Evolutionary conservation across 2,888 invertebrate species (phyloP).

Genomic region (Tenthredo mesomela): DNA sequence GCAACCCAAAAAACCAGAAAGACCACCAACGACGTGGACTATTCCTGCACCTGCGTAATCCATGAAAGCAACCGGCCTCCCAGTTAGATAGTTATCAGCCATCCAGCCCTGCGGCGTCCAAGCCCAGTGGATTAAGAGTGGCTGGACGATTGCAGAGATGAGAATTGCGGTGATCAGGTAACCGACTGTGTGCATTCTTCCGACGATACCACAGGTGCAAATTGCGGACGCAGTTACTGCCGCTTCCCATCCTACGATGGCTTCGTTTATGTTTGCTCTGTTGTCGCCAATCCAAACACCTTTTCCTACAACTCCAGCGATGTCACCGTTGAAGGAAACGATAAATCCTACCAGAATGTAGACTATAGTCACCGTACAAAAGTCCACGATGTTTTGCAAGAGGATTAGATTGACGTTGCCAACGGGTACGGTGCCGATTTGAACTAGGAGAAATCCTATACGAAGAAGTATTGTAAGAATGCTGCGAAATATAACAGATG

Average conservation of each 20-base stretch:
- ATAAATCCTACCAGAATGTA: slow-evolving; percentile 70
- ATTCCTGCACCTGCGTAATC: slow-evolving; percentile 72
- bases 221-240: slow-evolving; percentile 72
- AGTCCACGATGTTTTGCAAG: slow-evolving; percentile 73
- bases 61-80: slow-evolving; percentile 64
- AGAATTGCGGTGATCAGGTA: slow-evolving; percentile 65
- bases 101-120: slow-evolving; percentile 74
- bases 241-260: slow-evolving; percentile 70
- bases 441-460: slow-evolving; percentile 71
- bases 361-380: slow-evolving; percentile 68
- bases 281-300: slow-evolving; percentile 67
- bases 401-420: slow-evolving; percentile 74
- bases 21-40: slow-evolving; percentile 71
- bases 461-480: slow-evolving; percentile 68
- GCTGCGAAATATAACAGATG: slow-evolving; percentile 55
- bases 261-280: slow-evolving; percentile 63
- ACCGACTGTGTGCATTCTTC: slow-evolving; percentile 70
- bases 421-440: slow-evolving; percentile 74
- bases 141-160: slow-evolving; percentile 69
- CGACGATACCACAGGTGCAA: slow-evolving; percentile 70
- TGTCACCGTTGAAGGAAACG: slow-evolving; percentile 71
- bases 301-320: slow-evolving; percentile 64
- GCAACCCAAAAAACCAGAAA: slow-evolving; percentile 71
- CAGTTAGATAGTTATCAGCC: slow-evolving; percentile 62
- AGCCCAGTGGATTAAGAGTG: slow-evolving; percentile 74